Conservation (phyloP, 2,797 vertebrate genomes). For the Trichosurus vulpecula region DNA sequence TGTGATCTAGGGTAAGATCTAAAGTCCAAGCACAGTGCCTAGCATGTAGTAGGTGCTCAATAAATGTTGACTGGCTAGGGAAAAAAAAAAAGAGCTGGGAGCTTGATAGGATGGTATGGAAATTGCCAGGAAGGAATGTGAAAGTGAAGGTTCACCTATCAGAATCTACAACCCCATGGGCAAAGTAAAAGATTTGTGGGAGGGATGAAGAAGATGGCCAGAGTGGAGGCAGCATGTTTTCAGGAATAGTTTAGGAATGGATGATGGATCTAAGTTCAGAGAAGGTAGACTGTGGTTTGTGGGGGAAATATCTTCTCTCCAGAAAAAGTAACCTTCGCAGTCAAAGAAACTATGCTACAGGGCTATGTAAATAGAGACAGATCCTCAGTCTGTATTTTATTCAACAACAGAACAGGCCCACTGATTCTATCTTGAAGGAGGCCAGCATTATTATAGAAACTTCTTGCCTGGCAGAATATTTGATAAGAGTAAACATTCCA, state of each 20-base stretch:
- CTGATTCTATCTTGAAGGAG: background rate
- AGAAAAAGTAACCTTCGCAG: background rate
- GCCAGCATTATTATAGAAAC: background rate
- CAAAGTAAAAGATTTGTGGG: background rate
- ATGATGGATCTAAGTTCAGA: background rate
- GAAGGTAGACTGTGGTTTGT: background rate
- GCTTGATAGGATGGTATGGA: background rate
- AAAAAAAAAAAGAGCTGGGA: background rate
- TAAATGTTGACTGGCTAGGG: background rate
- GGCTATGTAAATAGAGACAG: background rate
- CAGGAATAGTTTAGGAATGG: background rate
- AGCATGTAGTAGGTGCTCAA: background rate
- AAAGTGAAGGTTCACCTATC: background rate
- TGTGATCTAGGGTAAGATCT: background rate
- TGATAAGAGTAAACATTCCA: background rate
- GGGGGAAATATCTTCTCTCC: background rate
- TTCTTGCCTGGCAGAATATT: background rate
- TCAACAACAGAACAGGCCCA: background rate
- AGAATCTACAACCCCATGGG: background rate
- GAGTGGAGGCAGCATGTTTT: background rate
- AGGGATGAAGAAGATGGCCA: background rate
- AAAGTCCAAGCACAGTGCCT: background rate
- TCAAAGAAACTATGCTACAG: background rate
- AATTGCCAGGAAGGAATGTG: background rate
- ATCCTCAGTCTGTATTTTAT: background rate